Conservation (phyloP, 2,113 vertebrate genomes). For the Semnornis frantzii region DNA sequence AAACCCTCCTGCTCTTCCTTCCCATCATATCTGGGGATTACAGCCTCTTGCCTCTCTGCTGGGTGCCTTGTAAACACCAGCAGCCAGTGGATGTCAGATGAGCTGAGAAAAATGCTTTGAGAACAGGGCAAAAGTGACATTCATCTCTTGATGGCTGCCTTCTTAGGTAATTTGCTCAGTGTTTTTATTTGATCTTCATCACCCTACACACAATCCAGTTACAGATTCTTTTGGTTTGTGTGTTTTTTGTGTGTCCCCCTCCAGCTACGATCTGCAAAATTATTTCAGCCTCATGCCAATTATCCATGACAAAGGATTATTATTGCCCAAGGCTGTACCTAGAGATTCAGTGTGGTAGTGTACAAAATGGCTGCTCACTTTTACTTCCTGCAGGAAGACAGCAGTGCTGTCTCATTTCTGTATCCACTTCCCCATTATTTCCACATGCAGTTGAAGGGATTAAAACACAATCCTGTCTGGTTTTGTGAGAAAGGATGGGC, state of each 20-base stretch:
- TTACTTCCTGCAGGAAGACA: neutral
- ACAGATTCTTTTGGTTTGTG: neutral
- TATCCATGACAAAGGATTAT: neutral
- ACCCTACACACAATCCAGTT: neutral
- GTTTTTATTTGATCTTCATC: neutral
- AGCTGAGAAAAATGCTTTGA: neutral
- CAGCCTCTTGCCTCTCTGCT: neutral
- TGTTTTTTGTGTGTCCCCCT: neutral
- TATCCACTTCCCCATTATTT: neutral
- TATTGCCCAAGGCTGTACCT: accelerated
- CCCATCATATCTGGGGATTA: neutral
- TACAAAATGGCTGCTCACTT: constrained; percentile 7
- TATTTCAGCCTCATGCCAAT: neutral
- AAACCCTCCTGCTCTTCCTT: neutral
- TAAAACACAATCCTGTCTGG: neutral
- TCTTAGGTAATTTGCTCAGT: neutral
- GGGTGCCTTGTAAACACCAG: accelerated
- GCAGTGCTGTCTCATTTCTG: neutral
- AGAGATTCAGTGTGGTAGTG: neutral
- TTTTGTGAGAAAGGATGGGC: accelerated
- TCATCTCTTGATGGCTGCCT: too few species aligned
- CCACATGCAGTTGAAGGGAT: neutral
- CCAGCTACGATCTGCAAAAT: neutral
- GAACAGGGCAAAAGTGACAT: neutral
- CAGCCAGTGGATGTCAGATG: accelerated